Evolutionary conservation across 1,140 invertebrate genomes (phyloP), one percentile per base, ranked within the genome.

Genomic region (Hylaeus anthracinus): DNA sequence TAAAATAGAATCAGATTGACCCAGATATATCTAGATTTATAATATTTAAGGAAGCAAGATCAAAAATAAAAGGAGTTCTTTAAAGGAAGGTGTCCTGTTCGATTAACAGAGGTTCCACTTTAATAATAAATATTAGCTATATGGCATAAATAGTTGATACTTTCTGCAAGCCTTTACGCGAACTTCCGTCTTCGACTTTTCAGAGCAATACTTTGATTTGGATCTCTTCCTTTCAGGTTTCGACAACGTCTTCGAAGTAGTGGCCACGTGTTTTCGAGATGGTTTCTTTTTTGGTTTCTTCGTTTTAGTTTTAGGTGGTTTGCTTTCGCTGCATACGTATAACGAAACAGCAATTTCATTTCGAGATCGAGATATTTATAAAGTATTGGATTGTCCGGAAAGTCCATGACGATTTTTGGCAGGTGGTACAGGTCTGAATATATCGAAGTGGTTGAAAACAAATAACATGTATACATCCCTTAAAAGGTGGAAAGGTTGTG

Each of bases 141-240:
- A 45, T 5, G 43, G 3, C 5, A 45, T 5, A 10, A 72, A 64
- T 39, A 26, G 48, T 39, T 12, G 26, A 14, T 72, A 74, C 64
- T 60, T 75, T 61, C 12, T 60, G 39, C 72, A 60, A 69, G 5
- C 4, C 43, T 37, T 75, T 45, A 41, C 43, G 55, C 37, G 55
- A 55, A 45, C 37, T 8, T 5, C 2, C 48, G 9, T 26, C 14
- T 10, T 45, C 37, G 67, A 14, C n/a, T 8, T 39, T 56, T 3
- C 26, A 15, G 26, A 4, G 5, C 15, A 37, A 5, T 14, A 6
- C 39, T 58, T 67, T 45, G 56, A 26, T 39, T 10, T 39, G 5
- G 66, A 39, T 39, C 15, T 58, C 26, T 55, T 55, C 5, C 15
- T 39, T 45, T 65, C 12, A 9, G 53, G n/a, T 43, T 66, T 81